Conservation (phyloP, 1,140 invertebrate species). For the Diachasmimorpha longicaudata region DNA sequence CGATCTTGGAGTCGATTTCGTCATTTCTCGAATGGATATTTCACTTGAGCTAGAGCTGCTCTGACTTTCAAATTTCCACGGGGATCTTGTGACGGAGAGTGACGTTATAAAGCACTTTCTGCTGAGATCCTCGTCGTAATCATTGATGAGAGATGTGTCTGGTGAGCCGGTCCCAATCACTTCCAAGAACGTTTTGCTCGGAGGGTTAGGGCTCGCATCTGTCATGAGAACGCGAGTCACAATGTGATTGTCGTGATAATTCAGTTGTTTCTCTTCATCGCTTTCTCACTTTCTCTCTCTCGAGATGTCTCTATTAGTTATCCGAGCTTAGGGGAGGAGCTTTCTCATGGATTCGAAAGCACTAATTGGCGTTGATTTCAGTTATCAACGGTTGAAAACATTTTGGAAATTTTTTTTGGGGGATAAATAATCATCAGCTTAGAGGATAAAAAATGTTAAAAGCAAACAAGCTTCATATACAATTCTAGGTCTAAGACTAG, state of each 20-base stretch:
- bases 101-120: not conserved
- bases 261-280: constrained; percentile 21
- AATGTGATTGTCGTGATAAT: constrained; percentile 34
- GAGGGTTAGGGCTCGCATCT: constrained; percentile 35
- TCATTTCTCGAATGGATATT: not conserved
- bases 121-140: constrained; percentile 2
- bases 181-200: constrained; percentile 38
- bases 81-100: constrained; percentile 14
- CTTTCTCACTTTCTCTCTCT: constrained; percentile 4
- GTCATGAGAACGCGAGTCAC: constrained; percentile 41
- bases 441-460: not conserved
- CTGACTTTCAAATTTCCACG: constrained; percentile 23
- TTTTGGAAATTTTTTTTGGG: too few species aligned
- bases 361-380: too few species aligned
- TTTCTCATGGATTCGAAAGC: too few species aligned
- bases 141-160: constrained; percentile 22
- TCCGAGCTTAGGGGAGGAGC: not conserved
- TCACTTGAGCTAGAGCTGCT: not conserved
- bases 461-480: not conserved
- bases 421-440: too few species aligned
- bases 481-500: not conserved
- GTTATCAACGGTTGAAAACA: too few species aligned
- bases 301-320: constrained; percentile 4
- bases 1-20: not conserved
- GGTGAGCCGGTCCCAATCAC: constrained; percentile 26